Percentiles rank a stretch among this genome's conserved stretches.
phyloP scores from a whole-genome alignment of 2,797 vertebrate species.

The Eulemur albifrons region DNA sequence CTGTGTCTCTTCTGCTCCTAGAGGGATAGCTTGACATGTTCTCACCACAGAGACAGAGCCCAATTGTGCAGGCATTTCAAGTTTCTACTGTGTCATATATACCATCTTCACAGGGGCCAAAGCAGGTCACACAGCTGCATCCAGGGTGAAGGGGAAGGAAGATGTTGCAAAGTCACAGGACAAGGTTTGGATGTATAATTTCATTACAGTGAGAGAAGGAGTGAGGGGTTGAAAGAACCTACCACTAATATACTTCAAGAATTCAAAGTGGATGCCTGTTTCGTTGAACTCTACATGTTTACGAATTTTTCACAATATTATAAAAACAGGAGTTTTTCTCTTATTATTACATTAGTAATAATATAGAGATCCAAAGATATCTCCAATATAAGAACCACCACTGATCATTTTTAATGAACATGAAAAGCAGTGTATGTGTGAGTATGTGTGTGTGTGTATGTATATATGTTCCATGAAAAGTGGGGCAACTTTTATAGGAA shows the following conservation, averaged over 20 bases:
- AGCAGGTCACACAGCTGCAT: not conserved
- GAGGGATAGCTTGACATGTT: not conserved
- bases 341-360: not conserved
- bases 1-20: not conserved
- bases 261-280: not conserved
- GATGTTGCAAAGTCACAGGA: not conserved
- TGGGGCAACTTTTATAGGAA: not conserved
- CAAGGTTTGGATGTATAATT: not conserved
- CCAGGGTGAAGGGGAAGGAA: not conserved
- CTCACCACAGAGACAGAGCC: not conserved
- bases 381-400: not conserved
- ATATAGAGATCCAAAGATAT: not conserved
- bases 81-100: not conserved
- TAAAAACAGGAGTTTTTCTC: not conserved
- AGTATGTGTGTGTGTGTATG: no score
- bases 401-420: not conserved
- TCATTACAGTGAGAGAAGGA: not conserved
- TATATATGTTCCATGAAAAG: rapidly evolving
- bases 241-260: not conserved
- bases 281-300: not conserved
- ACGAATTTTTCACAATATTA: not conserved
- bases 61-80: not conserved
- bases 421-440: not conserved
- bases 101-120: not conserved
- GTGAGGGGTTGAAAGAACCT: not conserved